Evolutionary conservation across 2,888 invertebrate species (phyloP), one percentile per base, ranked within the genome.

Genomic region (Tenthredo mesomela): DNA sequence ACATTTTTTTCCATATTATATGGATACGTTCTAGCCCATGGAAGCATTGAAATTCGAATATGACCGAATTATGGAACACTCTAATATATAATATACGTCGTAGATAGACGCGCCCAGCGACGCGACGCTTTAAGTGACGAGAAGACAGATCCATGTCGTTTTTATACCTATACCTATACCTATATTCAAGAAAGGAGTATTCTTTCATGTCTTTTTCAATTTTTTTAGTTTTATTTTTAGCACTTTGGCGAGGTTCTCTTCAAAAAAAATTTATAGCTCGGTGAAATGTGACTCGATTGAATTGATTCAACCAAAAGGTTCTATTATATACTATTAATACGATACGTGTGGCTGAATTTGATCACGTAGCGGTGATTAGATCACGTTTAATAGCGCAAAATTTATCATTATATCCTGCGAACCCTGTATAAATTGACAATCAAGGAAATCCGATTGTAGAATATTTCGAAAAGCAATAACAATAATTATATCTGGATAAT

Each of bases 71-170:
- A 37, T 0, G 37, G 7, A 37, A 0, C 37, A 37, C 37, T 1
- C 37, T 37, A 37, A 37, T 37, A 37, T 37, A 43, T 43, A 43
- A 40, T 40, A 40, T 4, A 50, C 18, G 15, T 15, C 47, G 54
- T 7, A 7, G n/a, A n/a, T 21, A 61, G 61, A 61, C 25, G 61
- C 21, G 12, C 61, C 61, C 61, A 61, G 61, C 61, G 25, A 21
- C 10, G 61, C 70, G 37, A 71, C 70, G 40, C 70, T 71, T 71
- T 33, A 40, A 71, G 70, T 40, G 70, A 10, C 33, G 70, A 71
- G 40, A 71, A 71, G 70, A 70, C 70, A 71, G 70, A 71, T 71
- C 70, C 21, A 37, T 29, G 37, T 9, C 70, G 9, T 71, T 71
- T 70, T n/a, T 37, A 40, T 15, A 71, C 37, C 67, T 33, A 67